These are phyloP conservation scores for Hemicordylus capensis DNA, from an alignment of 2,113 vertebrate genomes.

Conservation along the genomic window DNA sequence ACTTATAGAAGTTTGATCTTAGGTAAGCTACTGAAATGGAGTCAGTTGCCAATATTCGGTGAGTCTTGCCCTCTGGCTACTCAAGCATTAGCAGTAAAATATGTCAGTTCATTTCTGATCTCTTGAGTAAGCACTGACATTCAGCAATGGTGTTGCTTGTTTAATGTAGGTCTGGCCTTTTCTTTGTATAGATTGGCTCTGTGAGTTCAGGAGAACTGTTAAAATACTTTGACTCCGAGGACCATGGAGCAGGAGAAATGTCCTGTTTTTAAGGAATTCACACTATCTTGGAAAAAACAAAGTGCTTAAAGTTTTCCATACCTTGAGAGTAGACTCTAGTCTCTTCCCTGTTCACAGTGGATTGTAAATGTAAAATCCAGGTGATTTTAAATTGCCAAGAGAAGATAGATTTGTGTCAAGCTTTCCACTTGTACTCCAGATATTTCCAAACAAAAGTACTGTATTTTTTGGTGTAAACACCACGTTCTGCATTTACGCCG, in stretches of 20 bases:
- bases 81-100: background rate
- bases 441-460: background rate
- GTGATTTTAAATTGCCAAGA: background rate
- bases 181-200: background rate
- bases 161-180: background rate
- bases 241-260: background rate
- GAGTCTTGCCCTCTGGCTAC: too few species aligned
- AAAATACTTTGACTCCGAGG: background rate
- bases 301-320: background rate
- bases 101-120: background rate
- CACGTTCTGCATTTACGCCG: too few species aligned
- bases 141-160: background rate
- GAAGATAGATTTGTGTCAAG: background rate
- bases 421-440: background rate
- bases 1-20: background rate
- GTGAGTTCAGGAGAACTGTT: background rate
- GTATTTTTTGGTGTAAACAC: background rate
- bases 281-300: background rate
- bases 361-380: background rate
- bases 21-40: background rate
- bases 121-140: background rate
- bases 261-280: background rate
- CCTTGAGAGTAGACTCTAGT: slow-evolving; percentile 8
- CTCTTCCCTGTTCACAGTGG: background rate
- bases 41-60: background rate